These are phyloP conservation scores for Crax fasciolata DNA, from an alignment of 2,797 vertebrate genomes.

Conservation along the genomic window DNA sequence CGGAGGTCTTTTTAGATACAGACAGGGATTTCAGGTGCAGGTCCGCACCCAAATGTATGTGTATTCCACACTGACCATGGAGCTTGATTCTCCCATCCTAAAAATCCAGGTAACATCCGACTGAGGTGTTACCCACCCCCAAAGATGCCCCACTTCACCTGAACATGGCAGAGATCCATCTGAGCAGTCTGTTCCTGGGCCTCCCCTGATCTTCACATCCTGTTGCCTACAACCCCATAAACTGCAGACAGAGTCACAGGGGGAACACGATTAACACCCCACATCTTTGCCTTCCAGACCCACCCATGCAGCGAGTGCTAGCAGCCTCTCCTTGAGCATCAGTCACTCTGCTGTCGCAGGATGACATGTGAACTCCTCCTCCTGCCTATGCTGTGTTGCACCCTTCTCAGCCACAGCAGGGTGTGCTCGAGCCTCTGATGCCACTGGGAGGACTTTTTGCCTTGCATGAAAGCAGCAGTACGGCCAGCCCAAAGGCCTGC, in stretches of 20 bases:
- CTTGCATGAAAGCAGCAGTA: neutral
- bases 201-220: neutral
- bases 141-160: neutral
- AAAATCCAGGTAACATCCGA: neutral
- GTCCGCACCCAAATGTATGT: neutral
- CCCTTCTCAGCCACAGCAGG: neutral
- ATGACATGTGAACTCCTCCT: neutral
- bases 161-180: neutral
- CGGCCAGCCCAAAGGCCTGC: neutral
- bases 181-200: neutral
- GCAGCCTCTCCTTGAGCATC: neutral
- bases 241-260: neutral
- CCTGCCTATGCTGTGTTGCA: neutral
- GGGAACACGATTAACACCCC: neutral
- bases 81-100: neutral
- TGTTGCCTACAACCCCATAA: neutral
- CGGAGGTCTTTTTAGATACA: neutral
- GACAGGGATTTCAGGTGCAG: neutral
- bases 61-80: neutral
- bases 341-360: neutral
- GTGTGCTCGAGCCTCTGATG: neutral
- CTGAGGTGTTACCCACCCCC: rapidly evolving
- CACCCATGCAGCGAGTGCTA: neutral
- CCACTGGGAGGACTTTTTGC: neutral
- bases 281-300: neutral